Base-by-base conservation (phyloP, 64 coral and sea anemone genomes). In the Stichodactyla helianthus region DNA sequence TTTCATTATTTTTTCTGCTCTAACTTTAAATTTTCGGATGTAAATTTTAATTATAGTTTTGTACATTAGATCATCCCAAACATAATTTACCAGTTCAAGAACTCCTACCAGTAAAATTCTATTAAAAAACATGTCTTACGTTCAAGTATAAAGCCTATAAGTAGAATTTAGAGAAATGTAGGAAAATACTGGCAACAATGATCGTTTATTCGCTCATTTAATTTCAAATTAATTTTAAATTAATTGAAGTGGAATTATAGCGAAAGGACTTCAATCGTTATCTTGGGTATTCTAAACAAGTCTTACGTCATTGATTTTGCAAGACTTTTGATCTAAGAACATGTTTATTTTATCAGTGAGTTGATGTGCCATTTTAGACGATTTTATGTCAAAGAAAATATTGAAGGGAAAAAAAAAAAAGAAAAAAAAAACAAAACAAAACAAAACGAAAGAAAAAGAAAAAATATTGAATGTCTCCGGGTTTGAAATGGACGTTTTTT, bases 271-370 rank as follows among this genome's bases (percentile, higher is more conserved):
- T 65, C 62, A 65, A 65, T 15, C 18, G 14, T 19, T 63, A 16
- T 65, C 62, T 65, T n/a, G 19, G 22, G 8, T 74, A 13, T 64
- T 64, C 27, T 74, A 12, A 74, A 74, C 22, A 35, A 74, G 5
- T 74, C 68, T 74, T 74, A 74, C 68, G 68, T 74, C 68, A 74
- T 74, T 74, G 23, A 74, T 74, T 10, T n/a, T 31, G 68, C 68
- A 74, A 74, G 12, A 74, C 7, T 74, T 74, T 74, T 74, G 68
- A 74, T 26, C 23, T 27, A n/a, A 23, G 12, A 27, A 23, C 9
- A 74, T 23, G 68, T 23, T 74, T 23, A 11, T 74, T 31, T 74
- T 11, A 27, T 7, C 27, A 6, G 27, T 11, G 23, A 26, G 25
- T 11, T 74, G 10, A 27, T 74, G 7, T 27, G 27, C 12, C 35